Conservation (phyloP, 1,140 invertebrate genomes). For the Zaprionus ornatus region DNA sequence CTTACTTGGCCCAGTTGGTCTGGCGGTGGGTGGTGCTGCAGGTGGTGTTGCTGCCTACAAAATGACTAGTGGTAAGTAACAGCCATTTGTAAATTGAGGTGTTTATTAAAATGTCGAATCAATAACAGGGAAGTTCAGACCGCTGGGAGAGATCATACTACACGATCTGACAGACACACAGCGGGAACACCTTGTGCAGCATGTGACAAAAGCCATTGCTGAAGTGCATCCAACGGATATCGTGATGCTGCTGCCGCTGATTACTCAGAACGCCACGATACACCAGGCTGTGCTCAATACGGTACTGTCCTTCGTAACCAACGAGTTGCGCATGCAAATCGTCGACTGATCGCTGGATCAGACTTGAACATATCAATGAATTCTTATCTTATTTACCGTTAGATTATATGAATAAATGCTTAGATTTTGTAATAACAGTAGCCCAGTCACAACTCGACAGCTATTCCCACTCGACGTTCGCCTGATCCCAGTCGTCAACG, state of each 20-base stretch:
- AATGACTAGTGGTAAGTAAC: conserved; percentile 66
- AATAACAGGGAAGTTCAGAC: conserved; percentile 62
- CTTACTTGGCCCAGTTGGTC: conserved; percentile 70
- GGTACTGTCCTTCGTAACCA: conserved; percentile 66
- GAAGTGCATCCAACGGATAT: conserved; percentile 70
- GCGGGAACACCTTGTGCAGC: conserved; percentile 68
- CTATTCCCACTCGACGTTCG: conserved; percentile 93
- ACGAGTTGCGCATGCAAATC: conserved; percentile 74
- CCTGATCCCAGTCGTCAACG: conserved; percentile 92
- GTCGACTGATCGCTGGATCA: conserved; percentile 58
- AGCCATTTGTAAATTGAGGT: neutral
- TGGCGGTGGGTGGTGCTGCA: conserved; percentile 74
- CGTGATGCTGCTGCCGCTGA: conserved; percentile 68
- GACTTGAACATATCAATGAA: neutral
- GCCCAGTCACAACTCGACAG: neutral
- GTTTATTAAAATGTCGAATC: neutral
- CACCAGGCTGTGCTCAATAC: conserved; percentile 73
- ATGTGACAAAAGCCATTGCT: conserved; percentile 62
- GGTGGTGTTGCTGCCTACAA: conserved; percentile 77
- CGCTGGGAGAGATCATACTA: conserved; percentile 72
- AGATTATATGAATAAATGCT: conserved; percentile 10
- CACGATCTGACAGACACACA: conserved; percentile 75
- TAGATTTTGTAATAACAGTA: conserved; percentile 6
- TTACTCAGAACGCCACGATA: conserved; percentile 62
- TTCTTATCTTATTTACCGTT: conserved; percentile 8